A percentile compares a stretch with the other conserved stretches of the same genome.
Evolutionary conservation across 2,888 invertebrate species (phyloP).

Genomic region (Dryobotodes eremita): DNA sequence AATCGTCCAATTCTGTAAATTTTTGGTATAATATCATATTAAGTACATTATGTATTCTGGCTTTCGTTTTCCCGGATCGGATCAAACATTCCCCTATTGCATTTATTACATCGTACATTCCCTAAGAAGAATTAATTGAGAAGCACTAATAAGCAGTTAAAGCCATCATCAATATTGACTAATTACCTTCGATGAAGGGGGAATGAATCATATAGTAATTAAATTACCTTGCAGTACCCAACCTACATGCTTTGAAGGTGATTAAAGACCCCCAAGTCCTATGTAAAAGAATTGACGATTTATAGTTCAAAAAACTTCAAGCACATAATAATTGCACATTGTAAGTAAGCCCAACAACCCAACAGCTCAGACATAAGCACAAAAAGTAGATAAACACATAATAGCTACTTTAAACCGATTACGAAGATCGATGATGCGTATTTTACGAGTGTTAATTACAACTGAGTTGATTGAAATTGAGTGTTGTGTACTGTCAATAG

Average conservation of each 20-base stretch:
- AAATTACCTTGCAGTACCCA: slow-evolving; percentile 7
- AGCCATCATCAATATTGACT: no score
- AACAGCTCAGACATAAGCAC: background rate
- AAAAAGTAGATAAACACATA: slow-evolving; percentile 55
- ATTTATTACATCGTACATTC: no score
- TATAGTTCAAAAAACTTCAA: slow-evolving; percentile 30
- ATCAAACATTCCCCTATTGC: no score
- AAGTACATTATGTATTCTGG: background rate
- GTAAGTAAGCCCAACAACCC: background rate
- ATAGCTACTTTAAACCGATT: slow-evolving; percentile 56
- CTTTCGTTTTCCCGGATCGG: background rate
- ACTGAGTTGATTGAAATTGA: slow-evolving; percentile 54
- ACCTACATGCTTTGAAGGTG: background rate
- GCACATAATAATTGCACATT: slow-evolving; percentile 16
- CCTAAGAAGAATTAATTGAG: no score
- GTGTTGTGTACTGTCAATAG: slow-evolving; percentile 10
- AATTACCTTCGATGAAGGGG: background rate
- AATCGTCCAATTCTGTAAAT: background rate
- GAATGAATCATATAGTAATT: background rate
- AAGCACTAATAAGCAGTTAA: no score
- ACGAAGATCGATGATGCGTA: slow-evolving; percentile 65
- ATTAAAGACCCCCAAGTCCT: background rate
- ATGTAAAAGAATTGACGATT: slow-evolving; percentile 30
- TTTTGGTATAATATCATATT: background rate
- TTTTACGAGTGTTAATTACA: slow-evolving; percentile 66